Conservation (phyloP, 2,113 vertebrate genomes). For the Fulica atra region DNA sequence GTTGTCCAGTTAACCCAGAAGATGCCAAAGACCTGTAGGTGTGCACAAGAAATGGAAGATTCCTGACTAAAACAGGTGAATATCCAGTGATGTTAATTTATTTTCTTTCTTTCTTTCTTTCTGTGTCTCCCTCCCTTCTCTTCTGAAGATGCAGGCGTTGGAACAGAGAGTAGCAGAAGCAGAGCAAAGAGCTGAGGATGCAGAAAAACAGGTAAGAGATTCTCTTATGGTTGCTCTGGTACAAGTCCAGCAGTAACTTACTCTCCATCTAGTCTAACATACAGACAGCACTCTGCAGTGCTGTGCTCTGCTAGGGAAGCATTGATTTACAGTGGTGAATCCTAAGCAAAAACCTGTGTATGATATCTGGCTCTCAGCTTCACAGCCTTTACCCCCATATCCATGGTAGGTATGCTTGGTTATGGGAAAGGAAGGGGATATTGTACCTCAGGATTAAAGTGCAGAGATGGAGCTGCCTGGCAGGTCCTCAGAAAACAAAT, state of each 20-base stretch:
- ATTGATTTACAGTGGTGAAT: neutral
- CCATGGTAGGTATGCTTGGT: neutral
- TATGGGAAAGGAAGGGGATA: neutral
- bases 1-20: slow-evolving; percentile 13
- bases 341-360: neutral
- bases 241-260: neutral
- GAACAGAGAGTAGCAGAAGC: slow-evolving; percentile 90
- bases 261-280: neutral
- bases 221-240: neutral
- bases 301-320: neutral
- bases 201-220: slow-evolving; percentile 89
- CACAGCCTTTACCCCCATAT: neutral
- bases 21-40: neutral
- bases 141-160: slow-evolving; percentile 91
- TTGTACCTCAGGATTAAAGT: neutral
- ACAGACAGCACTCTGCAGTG: neutral
- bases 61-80: neutral
- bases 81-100: neutral
- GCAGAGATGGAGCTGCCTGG: neutral
- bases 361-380: neutral
- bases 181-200: slow-evolving; percentile 88
- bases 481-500: neutral
- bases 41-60: neutral
- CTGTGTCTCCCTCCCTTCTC: neutral
- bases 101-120: neutral